These are phyloP conservation scores for Xiphias gladius DNA, from an alignment of 2,113 vertebrate species.

Conservation along the genomic window DNA sequence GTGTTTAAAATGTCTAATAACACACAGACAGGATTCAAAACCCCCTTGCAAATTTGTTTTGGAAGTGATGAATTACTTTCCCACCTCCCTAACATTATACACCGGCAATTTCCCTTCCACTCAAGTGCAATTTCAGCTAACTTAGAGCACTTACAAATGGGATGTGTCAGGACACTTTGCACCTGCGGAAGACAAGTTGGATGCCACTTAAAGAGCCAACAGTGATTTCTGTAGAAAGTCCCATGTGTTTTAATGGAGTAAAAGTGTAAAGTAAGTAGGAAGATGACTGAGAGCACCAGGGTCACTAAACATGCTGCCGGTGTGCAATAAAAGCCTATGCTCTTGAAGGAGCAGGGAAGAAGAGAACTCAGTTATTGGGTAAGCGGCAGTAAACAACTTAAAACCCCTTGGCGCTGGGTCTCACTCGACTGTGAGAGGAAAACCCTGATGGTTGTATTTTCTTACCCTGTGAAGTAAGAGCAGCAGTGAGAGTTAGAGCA, in stretches of 20 bases:
- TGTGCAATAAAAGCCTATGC: constrained; percentile 66
- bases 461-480: constrained; percentile 56
- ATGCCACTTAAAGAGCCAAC: constrained; percentile 27
- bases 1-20: background rate
- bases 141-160: constrained; percentile 21
- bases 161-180: constrained; percentile 44
- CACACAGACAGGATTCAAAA: constrained; percentile 23
- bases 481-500: constrained; percentile 56
- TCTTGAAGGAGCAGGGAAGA: constrained; percentile 53
- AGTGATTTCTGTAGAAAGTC: constrained; percentile 41
- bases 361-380: constrained; percentile 75
- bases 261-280: constrained; percentile 49
- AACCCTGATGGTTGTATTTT: constrained; percentile 63
- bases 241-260: constrained; percentile 44
- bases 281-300: constrained; percentile 58
- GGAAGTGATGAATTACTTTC: constrained; percentile 34
- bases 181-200: constrained; percentile 4
- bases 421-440: constrained; percentile 65
- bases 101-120: constrained; percentile 54
- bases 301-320: constrained; percentile 44
- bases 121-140: constrained; percentile 61
- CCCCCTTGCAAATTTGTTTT: constrained; percentile 30
- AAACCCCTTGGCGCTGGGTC: constrained; percentile 65
- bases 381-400: constrained; percentile 80
- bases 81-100: constrained; percentile 34